Base-by-base conservation (phyloP, 2,797 vertebrate species). In the Scolopax bukidnonensis region DNA sequence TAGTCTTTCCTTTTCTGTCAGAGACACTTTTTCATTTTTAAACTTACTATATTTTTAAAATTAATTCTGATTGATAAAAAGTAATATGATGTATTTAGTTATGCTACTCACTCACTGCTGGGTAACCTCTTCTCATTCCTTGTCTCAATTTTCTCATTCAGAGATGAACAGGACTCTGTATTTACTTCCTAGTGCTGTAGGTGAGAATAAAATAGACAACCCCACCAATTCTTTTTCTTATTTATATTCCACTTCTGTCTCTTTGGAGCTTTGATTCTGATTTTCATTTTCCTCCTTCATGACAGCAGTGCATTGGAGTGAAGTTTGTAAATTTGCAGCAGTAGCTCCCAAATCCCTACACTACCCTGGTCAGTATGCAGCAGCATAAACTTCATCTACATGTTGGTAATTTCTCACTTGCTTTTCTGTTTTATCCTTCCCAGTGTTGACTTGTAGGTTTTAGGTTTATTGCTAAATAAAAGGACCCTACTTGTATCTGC, bases 191-290 rank as follows among this genome's bases (percentile, higher is more conserved):
- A 65, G 40, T 38, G 38, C 32, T 64, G 7, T 40, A 84, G 40
- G 54, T 56, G 30, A 83, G 78, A 73, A 51, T 36, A 78, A 68
- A 84, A 68, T 70, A 84, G 53, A 53, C 67, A 61, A 12, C 12
- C 30, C 12, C 20, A 68, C n/a, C 30, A 82, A 30, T 75, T 78
- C 3, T 92, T 84, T 86, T 83, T 91, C 84, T 91, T 95, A 93
- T 93, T 96, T 93, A 20, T 93, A 94, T 96, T 96, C 87, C 21
- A 63, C 5, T 87, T 93, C 51, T 68, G 10, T 74, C 43, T 94
- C 85, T 86, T 86, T 64, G 40, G 70, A 89, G 83, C n/a, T 84
- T 67, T 79, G 30, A 24, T 76, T 87, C 45, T 78, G 48, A 13
- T 87, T 92, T 97, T 91, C 48, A 48, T 97, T 94, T 94, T 93